These are phyloP conservation scores for Gorsachius goisagi DNA, from an alignment of 2,113 vertebrate genomes.

Conservation along the genomic window DNA sequence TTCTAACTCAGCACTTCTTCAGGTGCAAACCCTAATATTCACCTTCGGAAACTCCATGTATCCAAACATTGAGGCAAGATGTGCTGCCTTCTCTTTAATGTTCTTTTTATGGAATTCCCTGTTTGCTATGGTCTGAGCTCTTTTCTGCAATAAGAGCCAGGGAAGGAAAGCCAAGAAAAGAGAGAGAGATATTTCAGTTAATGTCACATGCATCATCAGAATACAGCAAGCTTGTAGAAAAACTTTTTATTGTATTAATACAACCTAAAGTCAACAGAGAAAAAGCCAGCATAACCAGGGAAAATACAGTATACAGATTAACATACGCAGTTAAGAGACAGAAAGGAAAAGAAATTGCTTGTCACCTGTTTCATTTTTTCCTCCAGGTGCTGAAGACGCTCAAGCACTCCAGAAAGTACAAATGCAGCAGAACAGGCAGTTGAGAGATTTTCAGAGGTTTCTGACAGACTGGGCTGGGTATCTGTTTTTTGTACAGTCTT, in stretches of 20 bases:
- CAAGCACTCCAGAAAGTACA: conserved; percentile 87
- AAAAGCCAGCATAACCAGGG: not conserved
- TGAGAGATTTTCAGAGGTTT: conserved; percentile 70
- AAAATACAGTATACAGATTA: not conserved
- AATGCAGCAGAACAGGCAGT: conserved; percentile 80
- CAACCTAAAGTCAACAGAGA: not conserved
- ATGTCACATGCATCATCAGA: not conserved
- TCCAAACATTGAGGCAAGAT: conserved; percentile 88
- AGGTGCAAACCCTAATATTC: conserved; percentile 71
- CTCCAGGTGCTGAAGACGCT: conserved; percentile 91
- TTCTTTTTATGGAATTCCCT: conserved; percentile 97
- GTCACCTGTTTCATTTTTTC: conserved; percentile 94
- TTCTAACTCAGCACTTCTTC: not conserved
- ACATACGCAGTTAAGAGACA: not conserved
- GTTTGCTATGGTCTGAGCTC: conserved; percentile 88
- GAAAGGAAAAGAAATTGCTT: conserved; percentile 46
- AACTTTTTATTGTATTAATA: not conserved
- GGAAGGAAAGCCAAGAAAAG: conserved; percentile 42
- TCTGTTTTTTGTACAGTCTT: conserved; percentile 68
- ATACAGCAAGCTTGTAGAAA: not conserved
- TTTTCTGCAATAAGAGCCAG: conserved; percentile 81
- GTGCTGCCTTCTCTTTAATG: conserved; percentile 93
- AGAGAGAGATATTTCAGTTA: conserved; percentile 13
- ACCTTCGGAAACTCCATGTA: conserved; percentile 83
- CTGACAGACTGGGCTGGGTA: conserved; percentile 67